Percentiles rank a stretch among this genome's conserved stretches.
Evolutionary conservation across 2,797 vertebrate species (phyloP).

Genomic region (Epinephelus malabaricus): DNA sequence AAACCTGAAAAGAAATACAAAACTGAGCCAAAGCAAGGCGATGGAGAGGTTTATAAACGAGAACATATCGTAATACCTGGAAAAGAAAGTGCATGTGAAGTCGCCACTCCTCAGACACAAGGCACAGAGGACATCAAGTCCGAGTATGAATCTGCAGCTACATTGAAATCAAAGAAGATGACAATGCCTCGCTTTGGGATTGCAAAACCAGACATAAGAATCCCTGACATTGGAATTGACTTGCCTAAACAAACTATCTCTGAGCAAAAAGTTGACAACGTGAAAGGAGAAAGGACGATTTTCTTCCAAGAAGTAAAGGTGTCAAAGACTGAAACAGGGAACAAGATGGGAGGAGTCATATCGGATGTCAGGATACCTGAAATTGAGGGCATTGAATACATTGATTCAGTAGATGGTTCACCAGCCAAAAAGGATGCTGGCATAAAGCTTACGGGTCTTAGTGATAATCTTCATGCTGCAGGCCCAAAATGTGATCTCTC

Average conservation of each 20-base stretch:
- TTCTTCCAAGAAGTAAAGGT: constrained; percentile 49
- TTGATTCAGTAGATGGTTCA: constrained; percentile 54
- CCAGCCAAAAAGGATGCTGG: constrained; percentile 28
- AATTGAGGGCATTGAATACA: constrained; percentile 59
- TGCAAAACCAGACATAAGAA: constrained; percentile 71
- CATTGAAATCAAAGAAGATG: constrained; percentile 64
- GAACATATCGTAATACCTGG: constrained; percentile 62
- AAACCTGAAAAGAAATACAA: constrained; percentile 54
- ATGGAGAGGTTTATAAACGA: constrained; percentile 64
- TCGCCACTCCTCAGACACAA: neutral
- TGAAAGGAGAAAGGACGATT: constrained; percentile 48
- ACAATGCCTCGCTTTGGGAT: constrained; percentile 66
- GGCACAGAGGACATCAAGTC: constrained; percentile 10
- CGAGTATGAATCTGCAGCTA: constrained; percentile 26
- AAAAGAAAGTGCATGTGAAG: constrained; percentile 31
- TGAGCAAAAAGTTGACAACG: constrained; percentile 46
- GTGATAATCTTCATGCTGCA: constrained; percentile 28
- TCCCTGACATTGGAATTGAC: constrained; percentile 74
- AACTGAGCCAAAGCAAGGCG: constrained; percentile 43
- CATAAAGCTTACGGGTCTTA: constrained; percentile 11
- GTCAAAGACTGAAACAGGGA: constrained; percentile 38
- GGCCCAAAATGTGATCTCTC: fast-evolving
- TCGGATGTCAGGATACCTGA: constrained; percentile 57
- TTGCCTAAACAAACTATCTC: constrained; percentile 62
- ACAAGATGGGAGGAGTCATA: constrained; percentile 24